These are phyloP conservation scores for Drosophila rellima DNA, from an alignment of 2,888 invertebrate species.

Conservation along the genomic window DNA sequence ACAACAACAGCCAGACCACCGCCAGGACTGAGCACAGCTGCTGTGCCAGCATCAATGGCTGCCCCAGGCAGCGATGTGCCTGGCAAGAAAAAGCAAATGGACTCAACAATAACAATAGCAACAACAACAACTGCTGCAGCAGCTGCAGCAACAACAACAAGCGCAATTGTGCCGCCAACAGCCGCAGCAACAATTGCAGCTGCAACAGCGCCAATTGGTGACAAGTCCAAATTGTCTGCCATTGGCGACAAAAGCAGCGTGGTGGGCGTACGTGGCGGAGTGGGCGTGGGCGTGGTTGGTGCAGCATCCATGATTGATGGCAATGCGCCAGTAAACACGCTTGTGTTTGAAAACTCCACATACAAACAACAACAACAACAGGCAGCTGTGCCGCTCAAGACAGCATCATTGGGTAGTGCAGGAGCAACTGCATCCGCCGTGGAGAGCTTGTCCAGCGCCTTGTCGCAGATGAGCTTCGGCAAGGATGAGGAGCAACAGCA, in stretches of 20 bases:
- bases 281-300: conserved; percentile 40
- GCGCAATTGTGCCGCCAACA: conserved; percentile 36
- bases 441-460: conserved; percentile 86
- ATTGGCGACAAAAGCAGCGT: conserved; percentile 63
- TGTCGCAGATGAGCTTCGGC: conserved; percentile 89
- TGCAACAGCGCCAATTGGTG: conserved; percentile 47
- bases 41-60: conserved; percentile 28
- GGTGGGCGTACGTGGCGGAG: conserved; percentile 29
- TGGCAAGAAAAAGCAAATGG: conserved; percentile 65
- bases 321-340: conserved; percentile 93
- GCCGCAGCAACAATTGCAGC: conserved; percentile 19
- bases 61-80: conserved; percentile 44
- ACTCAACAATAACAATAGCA: conserved; percentile 28
- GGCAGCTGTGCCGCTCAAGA: conserved; percentile 30
- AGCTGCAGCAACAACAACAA: conserved; percentile 14
- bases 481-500: conserved; percentile 87
- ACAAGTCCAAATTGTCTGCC: conserved; percentile 67
- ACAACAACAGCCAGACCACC: conserved; percentile 53
- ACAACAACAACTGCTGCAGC: neutral
- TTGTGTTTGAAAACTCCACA: conserved; percentile 96
- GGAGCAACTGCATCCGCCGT: conserved; percentile 69
- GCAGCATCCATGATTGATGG: conserved; percentile 88
- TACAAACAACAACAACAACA: conserved; percentile 88
- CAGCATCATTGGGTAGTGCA: conserved; percentile 12
- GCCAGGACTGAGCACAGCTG: conserved; percentile 64